Percentiles rank a stretch among this genome's conserved stretches.
phyloP scores from a whole-genome alignment of 2,888 invertebrate species.

The Julus scandinavius region DNA sequence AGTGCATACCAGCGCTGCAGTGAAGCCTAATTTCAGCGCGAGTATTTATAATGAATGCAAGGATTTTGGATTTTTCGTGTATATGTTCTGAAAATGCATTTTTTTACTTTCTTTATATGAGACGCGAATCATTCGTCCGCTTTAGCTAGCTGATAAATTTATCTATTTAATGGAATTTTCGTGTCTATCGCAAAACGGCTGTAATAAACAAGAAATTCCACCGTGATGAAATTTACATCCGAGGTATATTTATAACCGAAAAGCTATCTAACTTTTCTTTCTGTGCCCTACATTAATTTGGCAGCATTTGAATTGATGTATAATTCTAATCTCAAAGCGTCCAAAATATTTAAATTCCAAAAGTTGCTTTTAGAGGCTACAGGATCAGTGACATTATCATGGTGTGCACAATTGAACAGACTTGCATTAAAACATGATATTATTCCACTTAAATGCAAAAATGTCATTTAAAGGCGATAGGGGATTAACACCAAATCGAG shows the following conservation, averaged over 20 bases:
- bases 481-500: background rate
- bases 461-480: background rate
- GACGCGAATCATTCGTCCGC: background rate
- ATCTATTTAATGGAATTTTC: slow-evolving; percentile 35
- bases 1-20: background rate
- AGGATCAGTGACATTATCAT: background rate
- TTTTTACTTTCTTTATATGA: background rate
- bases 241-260: background rate
- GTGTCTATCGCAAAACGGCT: slow-evolving; percentile 5
- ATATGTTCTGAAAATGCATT: background rate
- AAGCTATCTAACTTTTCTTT: background rate
- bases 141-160: background rate
- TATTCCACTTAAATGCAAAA: background rate
- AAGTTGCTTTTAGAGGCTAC: background rate
- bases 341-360: background rate
- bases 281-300: background rate
- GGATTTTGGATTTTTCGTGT: background rate
- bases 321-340: background rate
- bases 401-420: background rate
- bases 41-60: background rate
- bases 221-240: background rate
- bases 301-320: background rate
- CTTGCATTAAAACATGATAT: background rate
- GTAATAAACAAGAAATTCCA: background rate
- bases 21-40: background rate